Evolutionary conservation across 2,113 vertebrate species (phyloP).

Genomic region (Epinephelus moara): DNA sequence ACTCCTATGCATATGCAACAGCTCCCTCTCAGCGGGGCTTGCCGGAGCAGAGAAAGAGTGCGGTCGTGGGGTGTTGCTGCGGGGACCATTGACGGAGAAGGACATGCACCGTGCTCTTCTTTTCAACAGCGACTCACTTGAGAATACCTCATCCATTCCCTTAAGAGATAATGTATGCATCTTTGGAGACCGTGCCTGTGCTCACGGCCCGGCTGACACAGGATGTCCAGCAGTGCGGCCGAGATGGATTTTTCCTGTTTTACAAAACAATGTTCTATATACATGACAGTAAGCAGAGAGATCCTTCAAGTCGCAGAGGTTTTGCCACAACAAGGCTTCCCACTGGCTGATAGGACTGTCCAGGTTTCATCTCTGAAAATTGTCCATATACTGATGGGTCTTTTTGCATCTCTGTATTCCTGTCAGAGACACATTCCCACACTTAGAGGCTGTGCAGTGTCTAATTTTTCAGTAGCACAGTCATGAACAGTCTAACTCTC

Average conservation of each 20-base stretch:
- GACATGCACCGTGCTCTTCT: slow-evolving; percentile 45
- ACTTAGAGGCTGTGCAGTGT: neutral
- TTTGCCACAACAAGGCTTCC: slow-evolving; percentile 40
- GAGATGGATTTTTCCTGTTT: slow-evolving; percentile 58
- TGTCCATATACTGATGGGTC: slow-evolving; percentile 1
- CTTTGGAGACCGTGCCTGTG: slow-evolving; percentile 3
- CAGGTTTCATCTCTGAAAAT: slow-evolving; percentile 42
- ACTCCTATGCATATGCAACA: slow-evolving; percentile 71
- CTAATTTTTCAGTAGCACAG: slow-evolving; percentile 13
- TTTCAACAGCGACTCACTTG: slow-evolving; percentile 50
- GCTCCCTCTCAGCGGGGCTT: slow-evolving; percentile 50
- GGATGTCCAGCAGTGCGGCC: slow-evolving; percentile 40
- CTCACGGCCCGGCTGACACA: slow-evolving; percentile 10
- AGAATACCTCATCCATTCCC: slow-evolving; percentile 53
- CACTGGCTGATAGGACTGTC: slow-evolving; percentile 28
- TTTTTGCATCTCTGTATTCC: slow-evolving; percentile 36
- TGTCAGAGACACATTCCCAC: neutral
- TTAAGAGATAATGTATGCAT: slow-evolving; percentile 56
- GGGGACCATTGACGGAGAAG: slow-evolving; percentile 56
- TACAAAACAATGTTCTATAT: slow-evolving; percentile 47
- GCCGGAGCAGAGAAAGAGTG: slow-evolving; percentile 46
- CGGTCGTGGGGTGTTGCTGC: slow-evolving; percentile 32
- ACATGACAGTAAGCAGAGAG: slow-evolving; percentile 24
- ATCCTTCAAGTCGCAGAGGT: slow-evolving; percentile 27
- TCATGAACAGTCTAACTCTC: neutral